phyloP scores from a whole-genome alignment of 2,888 invertebrate species.

The Pasiphila rectangulata region DNA sequence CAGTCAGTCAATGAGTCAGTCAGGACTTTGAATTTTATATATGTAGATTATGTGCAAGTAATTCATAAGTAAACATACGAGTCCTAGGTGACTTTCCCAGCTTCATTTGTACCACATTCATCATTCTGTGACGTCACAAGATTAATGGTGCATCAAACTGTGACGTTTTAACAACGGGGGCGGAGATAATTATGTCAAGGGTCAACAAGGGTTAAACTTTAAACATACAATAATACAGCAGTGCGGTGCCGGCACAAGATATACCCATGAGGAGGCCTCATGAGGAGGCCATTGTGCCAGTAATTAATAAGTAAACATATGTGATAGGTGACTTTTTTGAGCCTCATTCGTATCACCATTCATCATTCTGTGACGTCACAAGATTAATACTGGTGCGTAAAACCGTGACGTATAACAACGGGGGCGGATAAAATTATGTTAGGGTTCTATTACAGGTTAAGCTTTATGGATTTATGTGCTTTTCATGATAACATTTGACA shows the following conservation, averaged over 20 bases:
- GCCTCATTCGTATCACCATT: conserved; percentile 16
- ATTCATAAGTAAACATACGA: too few species aligned
- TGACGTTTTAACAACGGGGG: conserved; percentile 3
- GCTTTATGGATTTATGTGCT: conserved; percentile 6
- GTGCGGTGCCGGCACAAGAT: too few species aligned
- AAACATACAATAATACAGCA: too few species aligned
- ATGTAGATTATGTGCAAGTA: too few species aligned
- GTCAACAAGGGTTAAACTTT: conserved; percentile 2
- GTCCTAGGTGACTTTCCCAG: too few species aligned
- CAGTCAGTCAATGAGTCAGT: too few species aligned
- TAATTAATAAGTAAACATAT: too few species aligned
- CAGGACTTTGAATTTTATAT: too few species aligned
- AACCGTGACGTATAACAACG: conserved; percentile 2
- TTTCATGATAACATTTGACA: conserved; percentile 5
- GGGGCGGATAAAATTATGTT: conserved; percentile 1
- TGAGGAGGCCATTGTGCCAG: too few species aligned
- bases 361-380: conserved; percentile 27
- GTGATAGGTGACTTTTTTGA: too few species aligned
- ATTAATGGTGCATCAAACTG: conserved; percentile 5
- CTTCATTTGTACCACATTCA: conserved; percentile 21
- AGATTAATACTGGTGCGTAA: conserved; percentile 7
- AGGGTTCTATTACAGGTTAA: conserved; percentile 2
- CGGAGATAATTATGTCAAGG: neutral
- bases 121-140: conserved; percentile 24
- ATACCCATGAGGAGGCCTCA: too few species aligned